Base-by-base conservation (phyloP, 2,888 invertebrate species). In the Archaeoteleia sp. region DNA sequence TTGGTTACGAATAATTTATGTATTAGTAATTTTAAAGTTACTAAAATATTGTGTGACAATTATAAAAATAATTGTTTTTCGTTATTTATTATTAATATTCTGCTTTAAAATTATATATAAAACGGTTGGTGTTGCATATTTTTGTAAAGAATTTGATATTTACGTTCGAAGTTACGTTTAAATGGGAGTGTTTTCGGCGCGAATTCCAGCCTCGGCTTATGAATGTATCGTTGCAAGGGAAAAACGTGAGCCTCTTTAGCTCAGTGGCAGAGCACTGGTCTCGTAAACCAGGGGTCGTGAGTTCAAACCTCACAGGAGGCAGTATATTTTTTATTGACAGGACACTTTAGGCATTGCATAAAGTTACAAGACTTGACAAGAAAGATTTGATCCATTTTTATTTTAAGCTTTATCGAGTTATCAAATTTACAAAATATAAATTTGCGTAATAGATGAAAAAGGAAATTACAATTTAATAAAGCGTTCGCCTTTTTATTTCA, bases 271-370 rank as follows among this genome's bases (percentile, higher is more conserved):
- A 92, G 92, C 92, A 91, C 91, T 91, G 91, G 92, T 92, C 91
- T 92, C 91, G 92, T 92, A 92, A 92, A 92, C 92, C 91, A 91
- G 91, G 91, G 92, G 92, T 92, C 92, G 91, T 91, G 92, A 91
- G 92, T 92, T 92, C 92, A 91, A 92, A 91, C 91, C 92, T 92
- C 92, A 91, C 91, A 91, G 91, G 91, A 91, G 91, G 91, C 91
- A 91, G 42, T 20, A 35, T 65, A 54, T n/a, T 35, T 69, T 72
- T 74, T 74, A 63, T 76, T 73, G n/a, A n/a, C n/a, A n/a, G n/a
- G n/a, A n/a, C n/a, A n/a, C n/a, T n/a, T n/a, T n/a, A n/a, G n/a
- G n/a, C n/a, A n/a, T n/a, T n/a, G n/a, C n/a, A n/a, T n/a, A n/a
- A n/a, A n/a, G n/a, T n/a, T n/a, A n/a, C n/a, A n/a, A n/a, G n/a